Conservation (phyloP, 2,113 vertebrate species). For the Piprites chloris region DNA sequence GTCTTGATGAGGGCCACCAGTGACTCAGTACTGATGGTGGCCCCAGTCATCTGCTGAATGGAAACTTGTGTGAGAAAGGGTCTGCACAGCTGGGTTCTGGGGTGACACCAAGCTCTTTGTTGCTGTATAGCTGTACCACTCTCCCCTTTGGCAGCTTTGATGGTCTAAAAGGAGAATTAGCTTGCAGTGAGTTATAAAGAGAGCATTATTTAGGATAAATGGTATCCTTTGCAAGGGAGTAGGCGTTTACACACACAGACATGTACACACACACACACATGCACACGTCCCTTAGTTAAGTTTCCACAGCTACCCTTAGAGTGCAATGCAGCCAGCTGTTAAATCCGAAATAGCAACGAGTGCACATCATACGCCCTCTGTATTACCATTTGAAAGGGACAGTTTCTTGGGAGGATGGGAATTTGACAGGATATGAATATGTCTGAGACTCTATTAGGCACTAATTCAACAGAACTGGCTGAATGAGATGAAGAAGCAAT, state of each 20-base stretch:
- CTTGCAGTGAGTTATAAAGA: not conserved
- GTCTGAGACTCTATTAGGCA: constrained; percentile 63
- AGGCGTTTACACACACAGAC: not conserved
- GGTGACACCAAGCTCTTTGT: not conserved
- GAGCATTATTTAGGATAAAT: constrained; percentile 9
- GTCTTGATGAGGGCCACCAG: not conserved
- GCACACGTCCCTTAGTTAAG: not conserved
- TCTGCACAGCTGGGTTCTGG: not conserved
- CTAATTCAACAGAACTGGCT: constrained; percentile 58
- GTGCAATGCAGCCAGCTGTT: constrained; percentile 42
- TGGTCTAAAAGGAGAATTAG: constrained; percentile 1
- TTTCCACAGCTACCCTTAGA: constrained; percentile 25
- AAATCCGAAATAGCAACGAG: constrained; percentile 43
- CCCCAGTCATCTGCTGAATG: not conserved
- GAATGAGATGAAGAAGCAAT: constrained; percentile 62
- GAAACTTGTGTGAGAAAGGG: not conserved
- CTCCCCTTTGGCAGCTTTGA: not conserved
- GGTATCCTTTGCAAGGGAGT: not conserved
- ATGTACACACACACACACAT: not conserved
- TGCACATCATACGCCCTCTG: constrained; percentile 45
- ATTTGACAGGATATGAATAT: constrained; percentile 69
- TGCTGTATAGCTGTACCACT: not conserved
- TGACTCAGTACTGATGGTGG: too few species aligned
- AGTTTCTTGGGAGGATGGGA: constrained; percentile 54
- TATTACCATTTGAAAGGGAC: constrained; percentile 68